Base-by-base conservation (phyloP, 2,797 vertebrate species). In the Pangasius macronema region DNA sequence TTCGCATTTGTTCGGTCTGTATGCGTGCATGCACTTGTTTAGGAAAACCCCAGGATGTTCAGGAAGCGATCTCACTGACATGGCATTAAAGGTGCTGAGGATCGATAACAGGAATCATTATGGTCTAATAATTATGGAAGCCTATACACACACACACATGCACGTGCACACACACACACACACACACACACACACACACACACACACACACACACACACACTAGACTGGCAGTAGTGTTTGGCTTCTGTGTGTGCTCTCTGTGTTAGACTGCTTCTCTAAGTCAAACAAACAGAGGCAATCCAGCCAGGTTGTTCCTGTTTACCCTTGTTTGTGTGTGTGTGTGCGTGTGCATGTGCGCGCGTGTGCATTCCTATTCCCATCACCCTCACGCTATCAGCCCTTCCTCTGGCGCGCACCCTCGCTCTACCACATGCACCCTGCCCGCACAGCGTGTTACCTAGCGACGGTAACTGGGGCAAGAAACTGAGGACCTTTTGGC, bases 381-480 rank as follows among this genome's bases (percentile, higher is more conserved):
- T 46, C 16, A 27, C 42, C 79, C 87, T 86, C 79, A 80, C 53
- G 24, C 82, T 22, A 13, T 75, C 75, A 76, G 82, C 85, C 82
- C 82, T 24, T 67, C 90, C 82, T 36, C 81, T 59, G 68, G 85
- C 63, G 51, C 77, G 75, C 73, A 72, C 80, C 33, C 79, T 65
- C 81, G 27, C 65, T 85, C 81, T 88, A 72, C 86, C 84, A 87
- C 88, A 89, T 84, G 86, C 84, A 89, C 87, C 86, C 49, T 83
- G 84, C 63, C 86, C 10, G 36, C 80, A 85, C 79, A 76, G 91
- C 88, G 91, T 91, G 91, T 95, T 94, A 94, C 95, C 94, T 94
- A 93, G 92, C 94, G 92, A 95, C 93, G 90, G 93, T 92, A 93
- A 93, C 93, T 90, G 88, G 90, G 85, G 91, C 91, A 88, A 82